Evolutionary conservation across 2,113 vertebrate genomes (phyloP).

Genomic region (Scalopus aquaticus): DNA sequence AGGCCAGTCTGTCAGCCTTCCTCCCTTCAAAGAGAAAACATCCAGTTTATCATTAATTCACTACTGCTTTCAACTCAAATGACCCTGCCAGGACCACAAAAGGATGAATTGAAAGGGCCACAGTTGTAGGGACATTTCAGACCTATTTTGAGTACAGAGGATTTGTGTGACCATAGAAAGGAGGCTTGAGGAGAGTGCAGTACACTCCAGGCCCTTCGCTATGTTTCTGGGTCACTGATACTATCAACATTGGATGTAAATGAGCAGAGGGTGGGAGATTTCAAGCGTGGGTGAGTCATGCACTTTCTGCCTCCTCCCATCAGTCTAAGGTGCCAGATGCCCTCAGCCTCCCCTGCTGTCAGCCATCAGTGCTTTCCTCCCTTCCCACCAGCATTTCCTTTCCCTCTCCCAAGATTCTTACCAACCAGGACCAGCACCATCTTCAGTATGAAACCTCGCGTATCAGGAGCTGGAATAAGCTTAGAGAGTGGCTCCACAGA

Average conservation of each 20-base stretch:
- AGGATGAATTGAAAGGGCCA: background rate
- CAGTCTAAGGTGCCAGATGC: background rate
- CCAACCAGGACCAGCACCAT: background rate
- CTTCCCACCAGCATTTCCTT: background rate
- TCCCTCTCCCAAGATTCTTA: background rate
- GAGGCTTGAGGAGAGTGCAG: background rate
- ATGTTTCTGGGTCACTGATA: slow-evolving; percentile 8
- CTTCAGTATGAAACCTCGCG: background rate
- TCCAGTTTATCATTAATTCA: too few species aligned
- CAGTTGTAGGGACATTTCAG: background rate
- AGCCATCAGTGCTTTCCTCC: background rate
- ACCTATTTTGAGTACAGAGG: background rate
- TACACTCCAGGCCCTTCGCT: background rate
- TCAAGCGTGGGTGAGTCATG: background rate
- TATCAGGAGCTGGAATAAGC: background rate
- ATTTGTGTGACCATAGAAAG: background rate
- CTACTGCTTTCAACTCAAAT: background rate
- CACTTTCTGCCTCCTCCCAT: background rate
- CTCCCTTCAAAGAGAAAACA: background rate
- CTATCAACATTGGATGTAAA: background rate
- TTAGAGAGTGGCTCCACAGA: background rate
- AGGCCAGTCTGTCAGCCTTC: background rate
- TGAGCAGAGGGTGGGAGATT: background rate
- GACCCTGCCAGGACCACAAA: background rate
- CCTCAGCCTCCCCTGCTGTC: background rate